These are phyloP conservation scores for Sitta europaea DNA, from an alignment of 2,113 vertebrate genomes.

Conservation along the genomic window DNA sequence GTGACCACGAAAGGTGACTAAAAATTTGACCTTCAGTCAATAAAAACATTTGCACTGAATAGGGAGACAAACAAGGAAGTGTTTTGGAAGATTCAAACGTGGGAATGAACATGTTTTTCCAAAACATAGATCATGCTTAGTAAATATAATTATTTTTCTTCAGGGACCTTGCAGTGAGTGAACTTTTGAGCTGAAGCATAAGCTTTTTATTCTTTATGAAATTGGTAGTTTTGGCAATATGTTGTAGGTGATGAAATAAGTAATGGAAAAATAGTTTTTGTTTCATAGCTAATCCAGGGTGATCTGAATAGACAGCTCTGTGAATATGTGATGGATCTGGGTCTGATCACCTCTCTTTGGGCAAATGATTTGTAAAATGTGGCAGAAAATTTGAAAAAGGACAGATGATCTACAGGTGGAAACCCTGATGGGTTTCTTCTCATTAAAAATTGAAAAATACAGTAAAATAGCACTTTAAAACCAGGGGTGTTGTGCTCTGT, in stretches of 20 bases:
- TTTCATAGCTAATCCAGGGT: neutral
- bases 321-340: neutral
- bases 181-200: neutral
- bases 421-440: neutral
- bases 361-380: neutral
- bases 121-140: neutral
- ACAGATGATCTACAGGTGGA: neutral
- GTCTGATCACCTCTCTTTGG: neutral
- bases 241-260: neutral
- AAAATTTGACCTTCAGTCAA: neutral
- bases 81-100: neutral
- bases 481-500: neutral
- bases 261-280: neutral
- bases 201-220: neutral
- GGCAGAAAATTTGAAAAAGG: neutral
- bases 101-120: conserved; percentile 1
- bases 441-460: neutral
- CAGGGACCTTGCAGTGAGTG: conserved; percentile 15
- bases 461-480: neutral
- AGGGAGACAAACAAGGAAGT: neutral
- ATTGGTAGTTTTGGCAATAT: neutral
- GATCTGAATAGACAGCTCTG: neutral
- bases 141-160: conserved; percentile 36
- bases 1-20: neutral
- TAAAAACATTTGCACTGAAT: neutral